Base-by-base conservation (phyloP, 2,113 vertebrate genomes). In the Capra hircus region DNA sequence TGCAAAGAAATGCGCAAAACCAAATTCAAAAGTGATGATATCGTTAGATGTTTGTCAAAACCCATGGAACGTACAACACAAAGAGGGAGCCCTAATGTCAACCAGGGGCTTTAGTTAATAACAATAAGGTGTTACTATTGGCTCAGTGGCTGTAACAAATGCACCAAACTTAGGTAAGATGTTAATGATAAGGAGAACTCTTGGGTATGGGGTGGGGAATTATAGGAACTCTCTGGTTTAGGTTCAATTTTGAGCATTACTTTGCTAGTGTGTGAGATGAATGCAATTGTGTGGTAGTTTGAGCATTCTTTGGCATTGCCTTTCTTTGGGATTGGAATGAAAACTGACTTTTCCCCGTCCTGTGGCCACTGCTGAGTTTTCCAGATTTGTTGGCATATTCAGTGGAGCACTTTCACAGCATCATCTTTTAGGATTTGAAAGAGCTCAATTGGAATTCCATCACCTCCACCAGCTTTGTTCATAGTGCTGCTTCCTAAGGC, bases 391-490 rank as follows among this genome's bases (percentile, higher is more conserved):
- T 36, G 64, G 64, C n/a, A 71, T 71, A 36, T 71, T 71, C n/a
- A 71, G 19, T 71, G 64, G 4, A 36, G 62, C 64, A 12, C n/a
- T 36, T 71, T 71, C n/a, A 71, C 64, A 71, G n/a, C n/a, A 23
- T 23, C n/a, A 36, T 36, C n/a, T 71, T 36, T 36, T 0, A 71
- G n/a, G 64, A 36, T 36, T 71, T 71, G n/a, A 71, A 71, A 23
- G 0, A 71, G 64, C 64, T 71, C 19, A 21, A 1, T 0, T 36
- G 8, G n/a, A 71, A 71, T 36, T 36, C 64, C n/a, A 71, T 71
- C n/a, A 71, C n/a, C 64, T 36, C 64, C 64, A 36, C n/a, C 36
- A 71, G n/a, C n/a, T 71, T 71, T 71, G 64, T 71, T 21, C 19
- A 2, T 36, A 23, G 64, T 23, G 64, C 19, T 71, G n/a, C 64